Base-by-base conservation (phyloP, 2,113 vertebrate genomes). In the Salvelinus alpinus region DNA sequence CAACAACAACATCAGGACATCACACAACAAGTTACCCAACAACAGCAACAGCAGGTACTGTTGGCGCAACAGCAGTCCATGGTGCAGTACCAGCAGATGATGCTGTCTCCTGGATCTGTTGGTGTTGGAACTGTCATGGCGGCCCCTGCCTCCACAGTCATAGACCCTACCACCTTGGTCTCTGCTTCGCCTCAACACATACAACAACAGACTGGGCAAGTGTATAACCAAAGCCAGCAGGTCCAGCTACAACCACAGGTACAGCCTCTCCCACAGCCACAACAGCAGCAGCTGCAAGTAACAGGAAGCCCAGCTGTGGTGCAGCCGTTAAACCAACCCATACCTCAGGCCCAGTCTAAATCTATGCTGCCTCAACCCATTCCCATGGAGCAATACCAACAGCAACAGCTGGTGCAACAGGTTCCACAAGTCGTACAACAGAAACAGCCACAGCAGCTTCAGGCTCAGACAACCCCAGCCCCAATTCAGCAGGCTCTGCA, bases 71-170 rank as follows among this genome's bases (percentile, higher is more conserved):
- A 88, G 69, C 70, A 72, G 12, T 47, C 29, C 72, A 16, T 87
- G 16, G 76, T 84, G 20, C 90, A 90, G 60, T 91, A 88, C 85
- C 90, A 90, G 73, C 90, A 88, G 80, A 80, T 80, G 44, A 70
- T 87, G 54, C 44, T 78, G 34, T 88, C 92, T 75, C 85, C 91
- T 38, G 84, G 81, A 59, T 67, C 80, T 16, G 74, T 60, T 65
- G 83, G 72, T 81, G 31, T 72, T 83, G 86, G 70, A 76, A 59
- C 78, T 11, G 78, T 75, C 64, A 73, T 84, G 70, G 71, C 85
- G 47, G 60, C 66, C 71, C 71, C 88, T 13, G 73, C 83, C 29
- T 62, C 24, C 73, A 74, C 84, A 31, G 22, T 67, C 68, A 18
- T 80, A 57, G 85, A 84, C 24, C 80, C 89, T 70, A 57, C 73